Percentiles rank a stretch among this genome's conserved stretches.
phyloP scores from a whole-genome alignment of 2,113 vertebrate species.

The Lasiurus cinereus region DNA sequence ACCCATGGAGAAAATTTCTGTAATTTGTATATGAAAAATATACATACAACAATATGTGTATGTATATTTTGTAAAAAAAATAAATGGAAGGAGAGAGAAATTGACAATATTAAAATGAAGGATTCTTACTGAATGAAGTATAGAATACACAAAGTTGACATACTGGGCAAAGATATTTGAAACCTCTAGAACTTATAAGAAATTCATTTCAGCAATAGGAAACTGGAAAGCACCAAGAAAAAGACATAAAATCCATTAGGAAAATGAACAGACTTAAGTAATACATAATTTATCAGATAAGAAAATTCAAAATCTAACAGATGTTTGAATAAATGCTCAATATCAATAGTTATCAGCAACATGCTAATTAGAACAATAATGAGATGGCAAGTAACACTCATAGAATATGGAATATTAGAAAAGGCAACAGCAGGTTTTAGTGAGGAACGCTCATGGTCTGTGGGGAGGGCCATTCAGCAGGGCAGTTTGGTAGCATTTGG shows the following conservation, averaged over 20 bases:
- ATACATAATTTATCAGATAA: not conserved
- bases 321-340: not conserved
- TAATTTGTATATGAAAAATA: not conserved
- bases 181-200: conserved; percentile 14
- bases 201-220: not conserved
- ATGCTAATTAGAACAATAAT: conserved; percentile 17
- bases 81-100: not conserved
- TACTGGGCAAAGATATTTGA: not conserved
- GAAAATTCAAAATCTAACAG: not conserved
- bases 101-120: not conserved
- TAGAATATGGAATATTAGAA: not conserved
- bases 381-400: not conserved
- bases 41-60: not conserved
- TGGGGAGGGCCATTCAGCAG: not conserved
- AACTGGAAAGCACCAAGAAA: not conserved
- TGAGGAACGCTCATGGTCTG: not conserved
- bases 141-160: not conserved
- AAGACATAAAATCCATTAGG: not conserved
- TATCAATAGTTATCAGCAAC: not conserved
- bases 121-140: not conserved
- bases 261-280: not conserved
- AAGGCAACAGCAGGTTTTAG: not conserved
- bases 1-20: not conserved
- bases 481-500: too few species aligned
- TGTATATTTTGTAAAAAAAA: not conserved